A percentile compares a stretch with the other conserved stretches of the same genome.
Conservation (phyloP, 92 coral and sea anemone genomes). For the Nematostella vectensis region DNA sequence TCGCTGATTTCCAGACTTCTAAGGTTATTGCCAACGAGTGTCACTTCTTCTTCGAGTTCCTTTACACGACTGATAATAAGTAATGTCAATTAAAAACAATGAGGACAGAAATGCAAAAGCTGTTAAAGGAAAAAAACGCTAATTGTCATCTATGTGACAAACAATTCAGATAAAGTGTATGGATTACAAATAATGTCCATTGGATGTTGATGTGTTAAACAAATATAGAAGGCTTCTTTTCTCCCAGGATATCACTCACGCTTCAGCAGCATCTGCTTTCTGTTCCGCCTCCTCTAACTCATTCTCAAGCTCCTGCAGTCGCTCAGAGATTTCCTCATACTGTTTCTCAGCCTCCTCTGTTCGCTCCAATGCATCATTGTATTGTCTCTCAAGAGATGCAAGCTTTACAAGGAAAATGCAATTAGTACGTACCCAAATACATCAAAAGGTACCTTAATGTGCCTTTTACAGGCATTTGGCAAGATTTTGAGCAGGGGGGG, state of each 20-base stretch:
- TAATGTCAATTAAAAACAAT: background rate
- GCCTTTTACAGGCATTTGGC: too few species aligned
- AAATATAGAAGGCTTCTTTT: too few species aligned
- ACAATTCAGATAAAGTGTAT: background rate
- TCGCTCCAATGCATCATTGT: constrained; percentile 48
- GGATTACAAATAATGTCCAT: constrained; percentile 1
- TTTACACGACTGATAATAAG: constrained; percentile 59
- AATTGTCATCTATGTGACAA: background rate
- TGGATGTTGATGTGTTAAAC: too few species aligned
- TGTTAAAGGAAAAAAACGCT: background rate
- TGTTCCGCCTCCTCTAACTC: constrained; percentile 85
- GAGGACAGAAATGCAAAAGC: background rate
- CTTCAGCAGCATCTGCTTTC: constrained; percentile 82
- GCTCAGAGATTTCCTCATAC: constrained; percentile 76
- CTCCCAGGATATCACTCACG: constrained; percentile 43
- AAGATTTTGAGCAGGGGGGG: too few species aligned
- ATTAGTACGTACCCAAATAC: background rate
- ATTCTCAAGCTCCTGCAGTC: constrained; percentile 60
- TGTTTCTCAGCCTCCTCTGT: constrained; percentile 81
- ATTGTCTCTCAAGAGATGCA: constrained; percentile 19
- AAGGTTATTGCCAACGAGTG: constrained; percentile 89
- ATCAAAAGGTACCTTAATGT: background rate
- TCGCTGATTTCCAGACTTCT: constrained; percentile 94
- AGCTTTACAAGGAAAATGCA: constrained; percentile 8
- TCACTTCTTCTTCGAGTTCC: constrained; percentile 88